These are phyloP conservation scores for Eupithecia insigniata DNA, from an alignment of 2,888 invertebrate species.

Conservation along the genomic window DNA sequence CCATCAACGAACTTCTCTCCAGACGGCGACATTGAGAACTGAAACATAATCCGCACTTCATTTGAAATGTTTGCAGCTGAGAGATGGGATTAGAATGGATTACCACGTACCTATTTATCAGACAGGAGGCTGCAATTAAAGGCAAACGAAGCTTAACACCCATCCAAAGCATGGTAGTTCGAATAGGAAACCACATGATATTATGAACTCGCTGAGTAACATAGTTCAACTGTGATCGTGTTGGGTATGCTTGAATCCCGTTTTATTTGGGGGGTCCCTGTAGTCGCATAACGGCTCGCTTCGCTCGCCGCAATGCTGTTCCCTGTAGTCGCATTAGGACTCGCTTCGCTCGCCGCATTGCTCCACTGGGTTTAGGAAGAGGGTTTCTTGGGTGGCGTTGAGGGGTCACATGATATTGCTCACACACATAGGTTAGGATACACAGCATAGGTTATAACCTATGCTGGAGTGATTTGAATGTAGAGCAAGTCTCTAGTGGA, in stretches of 20 bases:
- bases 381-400: too few species aligned
- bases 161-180: not conserved
- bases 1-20: not conserved
- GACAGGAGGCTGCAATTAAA: not conserved
- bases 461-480: not conserved
- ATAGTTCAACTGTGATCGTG: too few species aligned
- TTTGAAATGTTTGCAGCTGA: slow-evolving; percentile 17
- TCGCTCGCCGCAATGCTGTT: too few species aligned
- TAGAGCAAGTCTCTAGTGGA: not conserved
- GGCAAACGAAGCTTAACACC: not conserved
- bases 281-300: too few species aligned
- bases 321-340: too few species aligned
- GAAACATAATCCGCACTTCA: slow-evolving; percentile 23
- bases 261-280: too few species aligned
- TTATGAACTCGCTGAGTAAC: too few species aligned
- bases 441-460: too few species aligned
- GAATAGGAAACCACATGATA: not conserved
- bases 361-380: too few species aligned
- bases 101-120: not conserved
- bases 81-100: slow-evolving; percentile 21
- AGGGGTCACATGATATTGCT: too few species aligned
- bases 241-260: not conserved
- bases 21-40: slow-evolving; percentile 12
- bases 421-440: too few species aligned
- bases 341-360: too few species aligned